These are phyloP conservation scores for Yponomeuta malinellus DNA, from an alignment of 2,888 invertebrate species.

Conservation along the genomic window DNA sequence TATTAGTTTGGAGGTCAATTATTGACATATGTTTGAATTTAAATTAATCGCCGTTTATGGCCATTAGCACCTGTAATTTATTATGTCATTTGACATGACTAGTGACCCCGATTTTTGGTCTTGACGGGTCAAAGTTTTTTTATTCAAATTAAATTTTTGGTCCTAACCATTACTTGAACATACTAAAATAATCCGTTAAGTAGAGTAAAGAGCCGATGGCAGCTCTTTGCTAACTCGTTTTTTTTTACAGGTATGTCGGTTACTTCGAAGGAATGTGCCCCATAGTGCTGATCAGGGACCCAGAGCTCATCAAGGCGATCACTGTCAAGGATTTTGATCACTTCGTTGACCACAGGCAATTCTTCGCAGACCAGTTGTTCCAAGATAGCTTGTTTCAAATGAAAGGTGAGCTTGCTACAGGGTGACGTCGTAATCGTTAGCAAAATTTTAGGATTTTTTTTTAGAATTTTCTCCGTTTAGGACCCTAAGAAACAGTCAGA, in stretches of 20 bases:
- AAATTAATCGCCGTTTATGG: too few species aligned
- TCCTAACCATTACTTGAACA: too few species aligned
- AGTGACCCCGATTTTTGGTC: too few species aligned
- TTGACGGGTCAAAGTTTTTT: too few species aligned
- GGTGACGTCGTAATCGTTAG: neutral
- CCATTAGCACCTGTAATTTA: too few species aligned
- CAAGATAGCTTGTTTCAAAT: slow-evolving; percentile 41
- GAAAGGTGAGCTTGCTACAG: slow-evolving; percentile 38
- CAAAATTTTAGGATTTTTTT: slow-evolving; percentile 4
- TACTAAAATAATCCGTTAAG: too few species aligned
- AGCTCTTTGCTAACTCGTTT: too few species aligned
- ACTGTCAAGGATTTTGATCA: slow-evolving; percentile 46
- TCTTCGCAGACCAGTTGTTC: slow-evolving; percentile 26
- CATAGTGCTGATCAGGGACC: slow-evolving; percentile 36
- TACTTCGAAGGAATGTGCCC: slow-evolving; percentile 36
- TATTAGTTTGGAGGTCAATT: too few species aligned
- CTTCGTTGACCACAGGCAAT: slow-evolving; percentile 38
- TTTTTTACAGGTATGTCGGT: slow-evolving; percentile 45
- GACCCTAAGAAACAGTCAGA: too few species aligned
- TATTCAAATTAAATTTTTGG: too few species aligned
- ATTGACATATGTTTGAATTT: too few species aligned
- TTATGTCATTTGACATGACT: too few species aligned
- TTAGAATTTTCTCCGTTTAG: neutral
- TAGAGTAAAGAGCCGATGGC: slow-evolving; percentile 10
- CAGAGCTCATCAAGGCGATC: slow-evolving; percentile 43